phyloP scores from a whole-genome alignment of 2,113 vertebrate genomes.

The Coturnix japonica region DNA sequence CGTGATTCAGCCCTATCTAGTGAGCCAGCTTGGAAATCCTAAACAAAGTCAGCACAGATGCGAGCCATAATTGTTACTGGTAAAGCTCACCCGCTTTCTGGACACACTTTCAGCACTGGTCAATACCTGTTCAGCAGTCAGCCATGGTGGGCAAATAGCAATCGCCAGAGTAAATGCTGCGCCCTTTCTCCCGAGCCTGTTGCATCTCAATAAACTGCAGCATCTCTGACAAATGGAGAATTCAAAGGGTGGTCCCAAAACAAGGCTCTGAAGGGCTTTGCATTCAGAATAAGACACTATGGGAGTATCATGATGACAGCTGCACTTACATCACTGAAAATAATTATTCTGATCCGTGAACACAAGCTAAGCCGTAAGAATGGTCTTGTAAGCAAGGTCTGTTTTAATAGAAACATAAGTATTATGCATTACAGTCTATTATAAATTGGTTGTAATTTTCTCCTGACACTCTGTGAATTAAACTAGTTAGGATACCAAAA shows the following conservation, averaged over 20 bases:
- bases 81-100: background rate
- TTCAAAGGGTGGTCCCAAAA: conserved; percentile 61
- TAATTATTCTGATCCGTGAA: conserved; percentile 71
- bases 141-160: conserved; percentile 38
- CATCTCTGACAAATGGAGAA: conserved; percentile 33
- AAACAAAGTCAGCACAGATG: background rate
- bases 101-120: conserved; percentile 2
- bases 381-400: conserved; percentile 71
- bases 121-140: conserved; percentile 58
- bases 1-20: background rate
- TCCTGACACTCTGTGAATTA: conserved; percentile 83
- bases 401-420: conserved; percentile 79
- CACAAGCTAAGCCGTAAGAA: conserved; percentile 66
- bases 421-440: conserved; percentile 75
- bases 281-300: conserved; percentile 63
- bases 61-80: background rate
- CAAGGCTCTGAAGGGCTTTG: conserved; percentile 44
- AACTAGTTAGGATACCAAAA: conserved; percentile 81
- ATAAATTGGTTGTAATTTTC: conserved; percentile 84
- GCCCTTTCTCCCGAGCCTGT: conserved; percentile 67
- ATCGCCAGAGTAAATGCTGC: conserved; percentile 41
- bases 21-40: background rate
- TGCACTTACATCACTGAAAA: conserved; percentile 72
- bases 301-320: conserved; percentile 64
- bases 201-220: conserved; percentile 66